Base-by-base conservation (phyloP, 2,888 invertebrate genomes). In the Drosophila neoperkinsi region DNA sequence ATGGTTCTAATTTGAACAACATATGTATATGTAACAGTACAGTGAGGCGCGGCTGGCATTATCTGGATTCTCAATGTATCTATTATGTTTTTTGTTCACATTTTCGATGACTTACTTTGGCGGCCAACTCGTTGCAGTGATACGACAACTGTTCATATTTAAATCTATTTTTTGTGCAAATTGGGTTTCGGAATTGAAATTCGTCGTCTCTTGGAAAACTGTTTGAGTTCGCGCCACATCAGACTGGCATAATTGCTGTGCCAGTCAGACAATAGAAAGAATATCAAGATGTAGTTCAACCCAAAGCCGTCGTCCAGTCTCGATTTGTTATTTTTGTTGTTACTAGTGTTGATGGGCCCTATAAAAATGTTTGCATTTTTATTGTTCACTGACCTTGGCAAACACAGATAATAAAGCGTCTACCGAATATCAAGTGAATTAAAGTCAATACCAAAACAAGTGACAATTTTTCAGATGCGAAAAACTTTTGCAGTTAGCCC, bases 381-480 rank as follows among this genome's bases (percentile, higher is more conserved):
- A 90, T 85, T 82, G 73, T 83, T 63, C 85, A 69, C 72, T 81
- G 85, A 90, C 88, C 90, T 90, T 85, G 74, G 53, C 70, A 31
- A 50, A 57, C 52, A 38, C 30, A 46, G 51, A 71, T 68, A 71
- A 68, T 59, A 69, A 63, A 67, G 80, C 65, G 64, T 36, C 51
- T 46, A 30, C 57, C 66, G 66, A 66, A 84, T 71, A 84, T 69
- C 67, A 67, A 82, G 56, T 77, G 76, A 72, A 67, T 71, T 77
- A 50, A 63, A 74, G 71, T 73, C 60, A 67, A 71, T 68, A 65
- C 56, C 62, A 18, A 58, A 63, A 31, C 58, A 46, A 77, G 46
- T 62, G 69, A 70, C 82, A 69, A 82, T 69, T 77, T 77, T 83
- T 80, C 81, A 74, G 68, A 81, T 74, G 68, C 61, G 65, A 53